Percentiles rank a stretch among this genome's conserved stretches.
These are phyloP conservation scores for Eretmocerus hayati DNA, from an alignment of 2,888 invertebrate species.

Conservation along the genomic window DNA sequence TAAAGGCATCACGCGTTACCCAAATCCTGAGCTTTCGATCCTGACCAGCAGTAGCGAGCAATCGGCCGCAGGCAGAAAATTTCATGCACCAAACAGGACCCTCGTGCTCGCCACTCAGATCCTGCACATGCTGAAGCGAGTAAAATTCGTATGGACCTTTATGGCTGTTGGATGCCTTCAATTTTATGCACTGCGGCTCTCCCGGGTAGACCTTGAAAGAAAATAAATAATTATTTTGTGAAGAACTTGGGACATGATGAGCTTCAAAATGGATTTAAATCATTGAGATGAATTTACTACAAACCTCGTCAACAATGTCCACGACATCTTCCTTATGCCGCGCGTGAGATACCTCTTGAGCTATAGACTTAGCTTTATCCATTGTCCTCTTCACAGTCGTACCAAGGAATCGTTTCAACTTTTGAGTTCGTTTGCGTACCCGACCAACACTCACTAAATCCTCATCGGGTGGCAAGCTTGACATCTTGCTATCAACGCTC, in stretches of 20 bases:
- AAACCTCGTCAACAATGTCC: constrained; percentile 73
- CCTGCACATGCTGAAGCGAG: constrained; percentile 84
- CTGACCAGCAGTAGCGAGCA: constrained; percentile 95
- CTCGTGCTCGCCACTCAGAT: constrained; percentile 73
- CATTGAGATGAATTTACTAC: background rate
- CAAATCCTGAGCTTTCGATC: constrained; percentile 90
- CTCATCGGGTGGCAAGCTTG: constrained; percentile 51
- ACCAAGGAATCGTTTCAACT: constrained; percentile 75
- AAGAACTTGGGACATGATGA: background rate
- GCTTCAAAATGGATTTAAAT: background rate
- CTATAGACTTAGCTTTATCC: constrained; percentile 82
- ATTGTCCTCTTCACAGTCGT: constrained; percentile 87
- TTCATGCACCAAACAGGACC: constrained; percentile 99
- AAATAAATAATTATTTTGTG: too few species aligned
- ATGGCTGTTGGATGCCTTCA: constrained; percentile 91
- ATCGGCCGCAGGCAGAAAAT: constrained; percentile 90
- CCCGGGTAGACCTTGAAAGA: constrained; percentile 62
- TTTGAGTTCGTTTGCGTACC: constrained; percentile 51
- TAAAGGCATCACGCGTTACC: constrained; percentile 85
- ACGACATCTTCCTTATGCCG: constrained; percentile 79
- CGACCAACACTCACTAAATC: constrained; percentile 49
- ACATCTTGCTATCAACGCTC: constrained; percentile 61
- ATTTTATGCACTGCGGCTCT: constrained; percentile 70
- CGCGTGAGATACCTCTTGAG: constrained; percentile 83
- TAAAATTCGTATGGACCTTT: constrained; percentile 96